phyloP scores from a whole-genome alignment of 2,113 vertebrate genomes.

The Sylvietta virens region DNA sequence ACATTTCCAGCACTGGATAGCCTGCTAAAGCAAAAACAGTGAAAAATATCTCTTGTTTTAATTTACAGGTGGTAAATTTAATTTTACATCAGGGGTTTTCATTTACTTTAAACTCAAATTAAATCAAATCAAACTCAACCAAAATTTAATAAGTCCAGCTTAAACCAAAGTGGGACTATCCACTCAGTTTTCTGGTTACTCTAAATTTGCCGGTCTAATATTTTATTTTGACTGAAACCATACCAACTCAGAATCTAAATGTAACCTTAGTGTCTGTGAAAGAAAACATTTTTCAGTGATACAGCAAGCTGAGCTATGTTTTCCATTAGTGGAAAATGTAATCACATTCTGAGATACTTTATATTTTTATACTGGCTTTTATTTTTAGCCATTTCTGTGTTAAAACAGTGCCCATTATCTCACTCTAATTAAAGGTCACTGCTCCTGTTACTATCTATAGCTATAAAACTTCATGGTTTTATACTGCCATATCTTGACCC shows the following conservation, averaged over 20 bases:
- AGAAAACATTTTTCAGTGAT: conserved; percentile 4
- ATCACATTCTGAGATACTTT: conserved; percentile 30
- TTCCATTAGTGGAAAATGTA: conserved; percentile 62
- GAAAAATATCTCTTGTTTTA: not conserved
- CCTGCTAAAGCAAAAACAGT: not conserved
- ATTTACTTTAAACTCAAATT: not conserved
- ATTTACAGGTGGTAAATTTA: not conserved
- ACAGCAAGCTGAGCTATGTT: not conserved
- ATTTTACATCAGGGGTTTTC: not conserved
- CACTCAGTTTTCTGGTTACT: not conserved
- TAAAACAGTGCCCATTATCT: conserved; percentile 43
- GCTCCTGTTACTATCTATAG: conserved; percentile 37
- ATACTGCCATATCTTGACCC: not conserved
- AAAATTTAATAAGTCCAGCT: not conserved
- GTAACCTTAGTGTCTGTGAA: not conserved
- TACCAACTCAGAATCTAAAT: not conserved
- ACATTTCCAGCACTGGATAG: not conserved
- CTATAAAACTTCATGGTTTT: not conserved
- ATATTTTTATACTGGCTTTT: conserved; percentile 36
- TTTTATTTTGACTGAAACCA: not conserved
- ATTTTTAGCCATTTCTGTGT: conserved; percentile 54
- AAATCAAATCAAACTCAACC: not conserved
- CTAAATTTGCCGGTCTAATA: not conserved
- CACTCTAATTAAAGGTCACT: conserved; percentile 54
- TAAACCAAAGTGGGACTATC: not conserved